phyloP scores from a whole-genome alignment of 2,888 invertebrate species.

The Antheraea yamamai region DNA sequence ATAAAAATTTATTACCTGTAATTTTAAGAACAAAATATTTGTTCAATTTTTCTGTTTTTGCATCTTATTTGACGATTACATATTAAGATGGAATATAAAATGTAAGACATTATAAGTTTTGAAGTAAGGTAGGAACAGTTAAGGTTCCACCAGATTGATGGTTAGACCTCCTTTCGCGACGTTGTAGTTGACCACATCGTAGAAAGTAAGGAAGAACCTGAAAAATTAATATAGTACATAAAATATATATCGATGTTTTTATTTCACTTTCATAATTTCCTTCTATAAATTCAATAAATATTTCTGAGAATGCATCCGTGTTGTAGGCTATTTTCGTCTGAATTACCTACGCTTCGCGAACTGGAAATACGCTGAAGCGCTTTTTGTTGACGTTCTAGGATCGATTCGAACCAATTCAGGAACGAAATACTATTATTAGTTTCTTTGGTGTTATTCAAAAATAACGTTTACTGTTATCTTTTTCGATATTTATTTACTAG shows the following conservation, averaged over 20 bases:
- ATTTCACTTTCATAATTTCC: neutral
- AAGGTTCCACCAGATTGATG: constrained; percentile 11
- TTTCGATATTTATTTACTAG: too few species aligned
- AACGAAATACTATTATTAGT: too few species aligned
- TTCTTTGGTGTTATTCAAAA: too few species aligned
- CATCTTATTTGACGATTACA: neutral
- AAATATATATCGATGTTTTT: neutral
- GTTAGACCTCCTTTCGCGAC: constrained; percentile 38
- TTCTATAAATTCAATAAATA: too few species aligned
- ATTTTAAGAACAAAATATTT: neutral
- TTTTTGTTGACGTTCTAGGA: too few species aligned
- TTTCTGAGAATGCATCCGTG: too few species aligned
- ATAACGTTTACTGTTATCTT: too few species aligned
- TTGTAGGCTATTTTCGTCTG: neutral
- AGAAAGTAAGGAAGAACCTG: constrained; percentile 64
- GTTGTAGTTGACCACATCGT: constrained; percentile 50
- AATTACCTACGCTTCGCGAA: neutral
- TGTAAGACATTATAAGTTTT: neutral
- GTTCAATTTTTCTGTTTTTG: neutral
- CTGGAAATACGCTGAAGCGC: neutral
- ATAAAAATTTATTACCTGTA: neutral
- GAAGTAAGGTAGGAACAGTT: neutral
- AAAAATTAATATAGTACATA: constrained; percentile 30
- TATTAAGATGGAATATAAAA: too few species aligned
- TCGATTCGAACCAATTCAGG: too few species aligned